Percentiles rank a stretch among this genome's conserved stretches.
Evolutionary conservation across 1,140 invertebrate species (phyloP).

Genomic region (Cryptotermes secundus): DNA sequence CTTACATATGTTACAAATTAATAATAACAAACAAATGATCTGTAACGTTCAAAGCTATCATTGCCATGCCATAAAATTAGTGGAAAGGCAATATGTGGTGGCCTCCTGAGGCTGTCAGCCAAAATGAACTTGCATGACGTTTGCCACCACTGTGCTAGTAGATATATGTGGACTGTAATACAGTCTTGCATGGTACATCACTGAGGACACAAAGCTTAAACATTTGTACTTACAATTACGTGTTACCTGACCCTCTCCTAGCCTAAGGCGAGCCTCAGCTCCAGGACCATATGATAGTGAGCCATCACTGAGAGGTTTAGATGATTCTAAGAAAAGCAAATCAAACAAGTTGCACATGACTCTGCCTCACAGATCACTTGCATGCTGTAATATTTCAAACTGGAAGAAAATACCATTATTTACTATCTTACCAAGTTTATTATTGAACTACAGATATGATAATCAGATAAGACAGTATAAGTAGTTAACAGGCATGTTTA

Average conservation of each 20-base stretch:
- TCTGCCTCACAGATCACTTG: not conserved
- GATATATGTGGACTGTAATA: too few species aligned
- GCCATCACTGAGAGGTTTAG: not conserved
- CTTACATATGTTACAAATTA: too few species aligned
- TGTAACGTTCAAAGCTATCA: too few species aligned
- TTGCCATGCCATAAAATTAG: too few species aligned
- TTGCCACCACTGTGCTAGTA: too few species aligned
- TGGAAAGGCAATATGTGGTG: too few species aligned
- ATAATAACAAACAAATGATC: too few species aligned
- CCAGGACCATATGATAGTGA: conserved; percentile 45
- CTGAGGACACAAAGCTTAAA: not conserved
- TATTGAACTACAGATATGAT: not conserved
- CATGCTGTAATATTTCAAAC: not conserved
- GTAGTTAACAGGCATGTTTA: too few species aligned
- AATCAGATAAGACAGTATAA: too few species aligned
- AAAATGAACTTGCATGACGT: too few species aligned
- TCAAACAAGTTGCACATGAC: conserved; percentile 10
- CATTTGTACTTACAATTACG: conserved; percentile 40
- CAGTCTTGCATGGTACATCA: too few species aligned
- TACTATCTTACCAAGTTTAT: not conserved
- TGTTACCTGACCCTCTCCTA: conserved; percentile 54
- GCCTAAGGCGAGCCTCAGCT: conserved; percentile 58
- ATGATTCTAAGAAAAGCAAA: conserved; percentile 17
- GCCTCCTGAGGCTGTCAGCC: too few species aligned
- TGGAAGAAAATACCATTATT: not conserved